Percentiles rank a stretch among this genome's conserved stretches.
These are phyloP conservation scores for Pilophorus perplexus DNA, from an alignment of 2,888 invertebrate species.

Conservation along the genomic window DNA sequence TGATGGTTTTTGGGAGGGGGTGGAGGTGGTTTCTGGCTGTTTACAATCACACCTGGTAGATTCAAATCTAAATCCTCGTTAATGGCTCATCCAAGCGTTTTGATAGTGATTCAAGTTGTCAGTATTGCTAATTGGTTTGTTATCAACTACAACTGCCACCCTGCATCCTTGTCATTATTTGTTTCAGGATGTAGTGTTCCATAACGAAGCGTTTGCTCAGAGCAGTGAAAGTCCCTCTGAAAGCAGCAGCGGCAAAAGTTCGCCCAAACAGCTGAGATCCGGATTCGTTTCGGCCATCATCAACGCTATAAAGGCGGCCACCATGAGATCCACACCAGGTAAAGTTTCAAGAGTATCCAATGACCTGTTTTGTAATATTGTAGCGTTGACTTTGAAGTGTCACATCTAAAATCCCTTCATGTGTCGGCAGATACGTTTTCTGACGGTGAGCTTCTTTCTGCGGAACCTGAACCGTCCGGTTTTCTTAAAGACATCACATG, in stretches of 20 bases:
- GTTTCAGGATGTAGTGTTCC: conserved; percentile 68
- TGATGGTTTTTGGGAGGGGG: too few species aligned
- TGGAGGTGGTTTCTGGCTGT: too few species aligned
- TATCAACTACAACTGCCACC: too few species aligned
- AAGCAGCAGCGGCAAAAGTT: conserved; percentile 43
- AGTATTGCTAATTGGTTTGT: too few species aligned
- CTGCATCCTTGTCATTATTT: too few species aligned
- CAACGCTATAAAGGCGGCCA: conserved; percentile 47
- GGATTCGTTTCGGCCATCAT: conserved; percentile 47
- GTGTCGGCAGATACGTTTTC: conserved; percentile 45
- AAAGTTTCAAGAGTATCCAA: background rate
- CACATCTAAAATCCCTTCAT: background rate
- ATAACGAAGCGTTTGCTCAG: conserved; percentile 70
- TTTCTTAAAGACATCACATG: conserved; percentile 43
- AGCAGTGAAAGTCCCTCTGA: conserved; percentile 55
- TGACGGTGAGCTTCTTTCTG: conserved; percentile 46
- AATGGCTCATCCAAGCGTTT: too few species aligned
- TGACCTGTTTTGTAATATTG: background rate
- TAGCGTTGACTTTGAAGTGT: background rate
- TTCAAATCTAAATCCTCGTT: too few species aligned
- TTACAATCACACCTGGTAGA: too few species aligned
- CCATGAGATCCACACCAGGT: conserved; percentile 44
- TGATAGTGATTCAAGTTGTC: too few species aligned
- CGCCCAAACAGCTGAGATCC: conserved; percentile 37
- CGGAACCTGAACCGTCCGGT: conserved; percentile 46